Conservation (phyloP, 2,797 vertebrate genomes). For the Chromobotia macracanthus region DNA sequence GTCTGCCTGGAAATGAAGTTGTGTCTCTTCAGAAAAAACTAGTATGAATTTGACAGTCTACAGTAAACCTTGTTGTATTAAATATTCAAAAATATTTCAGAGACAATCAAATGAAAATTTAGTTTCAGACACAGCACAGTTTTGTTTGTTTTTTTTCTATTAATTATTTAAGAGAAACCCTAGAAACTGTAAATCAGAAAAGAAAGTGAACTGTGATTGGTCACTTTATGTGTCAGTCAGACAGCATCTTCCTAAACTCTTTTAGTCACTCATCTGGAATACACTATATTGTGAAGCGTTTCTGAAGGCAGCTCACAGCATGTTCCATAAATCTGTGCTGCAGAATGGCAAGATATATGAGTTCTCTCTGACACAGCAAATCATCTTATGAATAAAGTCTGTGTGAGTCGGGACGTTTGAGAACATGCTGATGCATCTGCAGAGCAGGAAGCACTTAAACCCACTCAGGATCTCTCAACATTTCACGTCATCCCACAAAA, state of each 20-base stretch:
- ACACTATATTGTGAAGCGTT: too few species aligned
- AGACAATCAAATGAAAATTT: too few species aligned
- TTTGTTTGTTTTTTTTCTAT: too few species aligned
- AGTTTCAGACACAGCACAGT: too few species aligned
- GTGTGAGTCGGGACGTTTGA: conserved; percentile 10
- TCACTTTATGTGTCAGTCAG: too few species aligned
- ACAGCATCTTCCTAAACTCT: too few species aligned
- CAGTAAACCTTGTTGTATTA: too few species aligned
- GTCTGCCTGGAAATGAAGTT: not conserved
- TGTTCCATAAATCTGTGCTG: not conserved
- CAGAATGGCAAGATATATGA: conserved; percentile 11
- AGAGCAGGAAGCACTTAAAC: conserved; percentile 33
- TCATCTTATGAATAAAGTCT: conserved; percentile 19
- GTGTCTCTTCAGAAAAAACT: not conserved
- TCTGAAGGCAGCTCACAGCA: not conserved
- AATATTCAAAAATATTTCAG: too few species aligned
- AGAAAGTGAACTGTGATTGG: too few species aligned
- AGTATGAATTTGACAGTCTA: too few species aligned
- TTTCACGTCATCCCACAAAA: conserved; percentile 17
- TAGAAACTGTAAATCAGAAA: too few species aligned
- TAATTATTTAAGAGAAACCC: too few species aligned
- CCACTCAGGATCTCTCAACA: conserved; percentile 15
- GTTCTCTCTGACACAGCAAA: conserved; percentile 23
- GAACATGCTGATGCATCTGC: conserved; percentile 16
- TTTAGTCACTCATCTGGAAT: not conserved